Evolutionary conservation across 1,140 invertebrate species (phyloP), one percentile per base, ranked within the genome.

Genomic region (Formica selysi): DNA sequence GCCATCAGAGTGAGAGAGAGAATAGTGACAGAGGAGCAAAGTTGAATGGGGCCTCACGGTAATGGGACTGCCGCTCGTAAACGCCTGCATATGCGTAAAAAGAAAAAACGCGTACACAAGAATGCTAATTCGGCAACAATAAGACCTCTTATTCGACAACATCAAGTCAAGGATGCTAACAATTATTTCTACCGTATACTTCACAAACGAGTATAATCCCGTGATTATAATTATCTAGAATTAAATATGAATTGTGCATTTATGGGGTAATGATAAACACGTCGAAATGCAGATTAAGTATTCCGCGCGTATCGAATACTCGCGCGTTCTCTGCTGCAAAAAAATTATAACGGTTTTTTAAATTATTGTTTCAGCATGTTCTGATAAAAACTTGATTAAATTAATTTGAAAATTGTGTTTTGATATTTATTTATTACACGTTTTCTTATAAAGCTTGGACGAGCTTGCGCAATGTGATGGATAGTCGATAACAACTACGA

Each of bases 11-110:
- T 73, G 38, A 81, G 48, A 65, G 51, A 44, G 85, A 88, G 65
- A 78, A 76, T 89, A 91, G 92, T 91, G 89, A 87, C 89, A 87
- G 92, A 92, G 87, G 89, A 19, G 16, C 87, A 80, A 88, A 93
- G 86, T 86, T 93, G 92, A 93, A 93, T 93, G 92, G 83, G 91
- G 91, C 92, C 91, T 87, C 80, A 89, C 87, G 87, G 87, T 92
- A 92, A 93, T 91, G 91, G 90, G 88, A 87, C 83, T 65, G 90
- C 68, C 86, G 87, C 86, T 80, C 71, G 86, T 85, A 87, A 87
- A 85, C 59, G 70, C 36, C 76, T 62, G 85, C 76, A 68, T 73
- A 41, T 44, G 13, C 19, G 48, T 13, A 70, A 64, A 84, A 83
- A 76, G 85, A 67, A 76, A 74, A 81, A 44, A 83, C 61, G 16